Conservation (phyloP, 2,113 vertebrate species). For the Cairina moschata region DNA sequence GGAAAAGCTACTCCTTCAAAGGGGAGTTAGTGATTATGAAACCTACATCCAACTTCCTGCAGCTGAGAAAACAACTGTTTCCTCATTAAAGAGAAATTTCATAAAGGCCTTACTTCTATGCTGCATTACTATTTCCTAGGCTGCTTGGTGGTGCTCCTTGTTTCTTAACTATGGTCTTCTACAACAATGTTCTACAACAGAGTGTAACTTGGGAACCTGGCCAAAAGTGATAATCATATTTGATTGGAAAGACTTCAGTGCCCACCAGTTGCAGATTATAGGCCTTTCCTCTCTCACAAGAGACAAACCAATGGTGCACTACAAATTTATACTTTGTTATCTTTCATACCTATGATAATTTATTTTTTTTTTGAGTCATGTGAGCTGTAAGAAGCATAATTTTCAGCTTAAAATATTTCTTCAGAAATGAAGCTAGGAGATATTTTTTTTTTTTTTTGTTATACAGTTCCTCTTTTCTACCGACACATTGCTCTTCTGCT, state of each 20-base stretch:
- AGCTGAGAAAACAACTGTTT: not conserved
- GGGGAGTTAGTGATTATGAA: not conserved
- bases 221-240: not conserved
- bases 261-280: rapidly evolving
- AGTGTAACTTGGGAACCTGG: not conserved
- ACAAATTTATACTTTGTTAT: not conserved
- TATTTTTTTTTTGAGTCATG: not conserved
- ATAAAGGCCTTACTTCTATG: not conserved
- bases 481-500: not conserved
- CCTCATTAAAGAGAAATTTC: not conserved
- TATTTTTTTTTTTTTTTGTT: not conserved
- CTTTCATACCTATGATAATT: not conserved
- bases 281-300: not conserved
- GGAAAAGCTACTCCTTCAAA: not conserved
- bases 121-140: not conserved
- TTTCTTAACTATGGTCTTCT: not conserved
- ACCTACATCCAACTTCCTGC: not conserved
- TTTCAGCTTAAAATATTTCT: not conserved
- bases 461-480: not conserved
- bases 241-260: not conserved
- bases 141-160: not conserved
- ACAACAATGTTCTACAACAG: not conserved
- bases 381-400: not conserved
- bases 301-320: not conserved
- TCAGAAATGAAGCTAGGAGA: not conserved